Evolutionary conservation across 2,113 vertebrate genomes (phyloP).

Genomic region (Brienomyrus brachyistius): DNA sequence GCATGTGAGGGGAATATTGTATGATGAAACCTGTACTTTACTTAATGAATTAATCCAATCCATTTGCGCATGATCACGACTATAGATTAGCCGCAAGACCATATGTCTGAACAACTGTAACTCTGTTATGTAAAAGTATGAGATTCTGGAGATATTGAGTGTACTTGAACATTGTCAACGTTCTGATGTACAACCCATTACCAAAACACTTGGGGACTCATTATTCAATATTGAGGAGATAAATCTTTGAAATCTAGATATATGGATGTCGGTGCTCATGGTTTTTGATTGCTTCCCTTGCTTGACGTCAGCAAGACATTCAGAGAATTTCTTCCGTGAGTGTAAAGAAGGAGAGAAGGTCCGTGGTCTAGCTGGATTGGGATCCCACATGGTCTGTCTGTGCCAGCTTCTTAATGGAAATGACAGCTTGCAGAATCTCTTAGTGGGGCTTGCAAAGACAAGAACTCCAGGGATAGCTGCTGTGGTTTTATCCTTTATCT

Average conservation of each 20-base stretch:
- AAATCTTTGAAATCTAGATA: background rate
- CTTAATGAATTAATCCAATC: background rate
- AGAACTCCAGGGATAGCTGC: background rate
- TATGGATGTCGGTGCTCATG: background rate
- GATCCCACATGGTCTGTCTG: background rate
- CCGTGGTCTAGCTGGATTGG: background rate
- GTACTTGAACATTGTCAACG: background rate
- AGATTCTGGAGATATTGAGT: background rate
- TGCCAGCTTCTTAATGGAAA: background rate
- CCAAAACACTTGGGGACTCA: background rate
- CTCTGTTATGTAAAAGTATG: background rate
- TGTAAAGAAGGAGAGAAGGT: background rate
- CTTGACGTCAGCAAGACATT: background rate
- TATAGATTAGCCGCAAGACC: background rate
- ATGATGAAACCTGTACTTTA: background rate
- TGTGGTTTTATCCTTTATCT: background rate
- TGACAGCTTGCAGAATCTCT: background rate
- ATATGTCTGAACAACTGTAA: background rate
- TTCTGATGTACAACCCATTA: background rate
- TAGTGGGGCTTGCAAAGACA: background rate
- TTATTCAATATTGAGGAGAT: background rate
- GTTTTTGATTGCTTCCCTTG: background rate
- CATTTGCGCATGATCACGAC: background rate
- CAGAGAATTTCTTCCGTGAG: background rate
- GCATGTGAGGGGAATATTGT: background rate